A percentile compares a stretch with the other conserved stretches of the same genome.
Conservation (phyloP, 2,113 vertebrate genomes). For the Heterochromis multidens region DNA sequence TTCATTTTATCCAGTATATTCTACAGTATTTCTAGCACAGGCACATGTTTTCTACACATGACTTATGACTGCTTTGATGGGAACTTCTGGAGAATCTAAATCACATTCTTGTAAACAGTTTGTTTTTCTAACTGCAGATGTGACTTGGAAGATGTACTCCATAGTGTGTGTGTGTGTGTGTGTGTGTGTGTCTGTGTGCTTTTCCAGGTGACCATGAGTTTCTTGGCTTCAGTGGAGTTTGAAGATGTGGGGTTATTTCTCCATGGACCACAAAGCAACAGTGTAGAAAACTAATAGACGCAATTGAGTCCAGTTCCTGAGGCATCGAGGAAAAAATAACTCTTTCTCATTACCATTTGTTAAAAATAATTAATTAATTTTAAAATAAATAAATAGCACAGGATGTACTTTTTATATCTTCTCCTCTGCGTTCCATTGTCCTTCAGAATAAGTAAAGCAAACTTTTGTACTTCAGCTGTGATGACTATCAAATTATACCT, state of each 20-base stretch:
- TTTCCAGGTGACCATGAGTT: background rate
- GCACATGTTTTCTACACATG: background rate
- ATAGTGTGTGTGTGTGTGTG: background rate
- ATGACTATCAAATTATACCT: background rate
- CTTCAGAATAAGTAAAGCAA: background rate
- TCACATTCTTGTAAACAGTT: background rate
- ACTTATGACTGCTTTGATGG: background rate
- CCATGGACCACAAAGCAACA: conserved; percentile 22
- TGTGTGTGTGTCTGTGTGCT: background rate
- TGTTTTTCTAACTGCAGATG: background rate
- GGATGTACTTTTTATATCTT: conserved; percentile 12
- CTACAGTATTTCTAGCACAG: background rate
- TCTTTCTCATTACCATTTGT: conserved; percentile 20
- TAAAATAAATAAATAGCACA: background rate
- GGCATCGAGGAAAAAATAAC: conserved; percentile 33
- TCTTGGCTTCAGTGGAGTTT: conserved; percentile 19
- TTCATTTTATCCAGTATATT: background rate
- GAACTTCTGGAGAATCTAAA: background rate
- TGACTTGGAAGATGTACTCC: background rate
- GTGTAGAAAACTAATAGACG: conserved; percentile 53
- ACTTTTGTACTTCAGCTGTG: background rate
- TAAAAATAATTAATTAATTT: background rate
- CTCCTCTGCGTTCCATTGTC: background rate
- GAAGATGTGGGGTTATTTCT: conserved; percentile 32
- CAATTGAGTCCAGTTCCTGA: conserved; percentile 45